Percentiles rank a stretch among this genome's conserved stretches.
phyloP scores from a whole-genome alignment of 1,140 invertebrate genomes.

The Phortica variegata region DNA sequence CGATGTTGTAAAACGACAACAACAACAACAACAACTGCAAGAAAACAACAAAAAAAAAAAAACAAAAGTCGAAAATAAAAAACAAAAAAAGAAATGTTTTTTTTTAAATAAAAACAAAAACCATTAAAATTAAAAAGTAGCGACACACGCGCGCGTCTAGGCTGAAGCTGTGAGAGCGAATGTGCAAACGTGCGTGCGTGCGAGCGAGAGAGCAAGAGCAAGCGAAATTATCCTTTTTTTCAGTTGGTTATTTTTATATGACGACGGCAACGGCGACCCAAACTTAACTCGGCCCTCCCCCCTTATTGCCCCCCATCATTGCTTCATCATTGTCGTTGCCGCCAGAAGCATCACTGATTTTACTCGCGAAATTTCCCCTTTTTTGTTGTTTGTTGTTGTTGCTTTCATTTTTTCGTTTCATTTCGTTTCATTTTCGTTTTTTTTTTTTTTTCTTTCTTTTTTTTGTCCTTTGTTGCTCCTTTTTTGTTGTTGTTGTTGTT shows the following conservation, averaged over 20 bases:
- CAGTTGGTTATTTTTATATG: conserved; percentile 50
- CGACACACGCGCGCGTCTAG: conserved; percentile 15
- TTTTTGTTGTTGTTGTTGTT: too few relatives aligned
- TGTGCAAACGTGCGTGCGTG: too few relatives aligned
- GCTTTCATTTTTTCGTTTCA: conserved; percentile 15
- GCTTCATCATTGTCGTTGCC: conserved; percentile 10
- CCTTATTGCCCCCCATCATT: neutral
- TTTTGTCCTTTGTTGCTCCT: conserved; percentile 10
- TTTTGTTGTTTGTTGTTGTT: conserved; percentile 30
- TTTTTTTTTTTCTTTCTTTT: conserved; percentile 24
- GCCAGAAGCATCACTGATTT: conserved; percentile 25
- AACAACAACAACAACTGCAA: conserved; percentile 3
- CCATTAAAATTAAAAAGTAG: conserved; percentile 28
- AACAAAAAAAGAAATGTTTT: conserved; percentile 11
- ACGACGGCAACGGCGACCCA: conserved; percentile 5
- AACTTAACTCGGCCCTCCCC: neutral
- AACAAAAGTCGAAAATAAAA: neutral
- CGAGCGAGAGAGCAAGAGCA: neutral
- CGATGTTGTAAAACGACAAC: too few relatives aligned
- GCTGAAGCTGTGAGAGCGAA: too few relatives aligned
- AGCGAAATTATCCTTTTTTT: conserved; percentile 45
- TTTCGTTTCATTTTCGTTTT: conserved; percentile 15
- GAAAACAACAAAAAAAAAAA: conserved; percentile 5
- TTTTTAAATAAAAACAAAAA: conserved; percentile 23
- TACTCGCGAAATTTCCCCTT: too few relatives aligned